Conservation (phyloP, 2,113 vertebrate species). For the Oplegnathus fasciatus region DNA sequence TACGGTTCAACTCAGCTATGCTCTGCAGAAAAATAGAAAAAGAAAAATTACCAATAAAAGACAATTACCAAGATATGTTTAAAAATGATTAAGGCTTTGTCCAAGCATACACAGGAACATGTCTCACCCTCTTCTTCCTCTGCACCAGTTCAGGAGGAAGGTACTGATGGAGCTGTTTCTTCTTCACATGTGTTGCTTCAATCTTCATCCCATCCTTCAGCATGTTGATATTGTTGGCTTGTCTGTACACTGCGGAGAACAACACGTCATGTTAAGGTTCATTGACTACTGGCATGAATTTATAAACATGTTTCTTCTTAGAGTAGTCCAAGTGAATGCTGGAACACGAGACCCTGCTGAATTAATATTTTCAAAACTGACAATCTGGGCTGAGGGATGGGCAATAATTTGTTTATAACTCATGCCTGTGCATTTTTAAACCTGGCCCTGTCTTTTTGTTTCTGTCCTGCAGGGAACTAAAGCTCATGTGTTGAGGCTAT, state of each 20-base stretch:
- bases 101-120: fast-evolving
- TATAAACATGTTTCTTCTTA: too few relatives aligned
- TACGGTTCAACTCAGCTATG: slow-evolving; percentile 88
- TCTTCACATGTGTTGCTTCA: slow-evolving; percentile 95
- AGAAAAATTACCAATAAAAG: not conserved
- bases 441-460: not conserved
- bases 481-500: not conserved
- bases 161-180: slow-evolving; percentile 95
- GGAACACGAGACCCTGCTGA: not conserved
- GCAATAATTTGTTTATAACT: not conserved
- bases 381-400: not conserved
- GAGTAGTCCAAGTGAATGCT: not conserved
- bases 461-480: not conserved
- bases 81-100: not conserved
- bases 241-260: slow-evolving; percentile 91
- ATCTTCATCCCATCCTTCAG: slow-evolving; percentile 98
- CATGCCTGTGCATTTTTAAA: not conserved
- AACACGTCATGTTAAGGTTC: not conserved
- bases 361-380: not conserved
- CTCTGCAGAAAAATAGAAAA: slow-evolving; percentile 78
- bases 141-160: slow-evolving; percentile 93
- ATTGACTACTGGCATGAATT: not conserved
- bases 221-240: slow-evolving; percentile 95
- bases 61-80: not conserved
- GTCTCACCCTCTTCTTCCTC: slow-evolving; percentile 93